These are phyloP conservation scores for Rhinatrema bivittatum DNA, from an alignment of 2,797 vertebrate species.

Conservation along the genomic window DNA sequence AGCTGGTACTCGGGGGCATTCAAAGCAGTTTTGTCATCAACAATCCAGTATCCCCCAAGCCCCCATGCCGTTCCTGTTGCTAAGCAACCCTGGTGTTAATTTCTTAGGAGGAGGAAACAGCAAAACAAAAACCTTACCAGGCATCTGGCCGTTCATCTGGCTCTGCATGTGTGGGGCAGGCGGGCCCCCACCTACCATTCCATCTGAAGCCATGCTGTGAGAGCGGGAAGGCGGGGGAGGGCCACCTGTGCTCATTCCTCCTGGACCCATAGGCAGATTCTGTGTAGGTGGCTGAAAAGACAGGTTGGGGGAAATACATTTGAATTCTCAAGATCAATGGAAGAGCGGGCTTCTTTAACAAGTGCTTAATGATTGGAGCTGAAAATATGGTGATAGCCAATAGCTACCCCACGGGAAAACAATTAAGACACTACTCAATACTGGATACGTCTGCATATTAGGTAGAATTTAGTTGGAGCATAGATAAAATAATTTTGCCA, in stretches of 20 bases:
- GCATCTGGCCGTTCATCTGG: slow-evolving; percentile 99
- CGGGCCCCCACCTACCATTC: slow-evolving; percentile 86
- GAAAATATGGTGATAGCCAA: no score
- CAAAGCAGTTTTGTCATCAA: slow-evolving; percentile 76
- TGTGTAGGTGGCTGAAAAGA: slow-evolving; percentile 88
- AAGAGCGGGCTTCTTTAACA: no score
- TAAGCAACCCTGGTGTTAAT: slow-evolving; percentile 83
- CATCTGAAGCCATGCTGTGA: slow-evolving; percentile 92
- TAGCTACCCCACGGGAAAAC: no score
- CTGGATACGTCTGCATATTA: no score
- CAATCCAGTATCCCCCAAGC: slow-evolving; percentile 75
- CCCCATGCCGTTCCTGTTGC: slow-evolving; percentile 77
- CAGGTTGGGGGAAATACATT: slow-evolving; percentile 53
- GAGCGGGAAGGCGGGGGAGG: slow-evolving; percentile 84
- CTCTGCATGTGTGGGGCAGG: slow-evolving; percentile 94
- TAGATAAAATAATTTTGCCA: no score
- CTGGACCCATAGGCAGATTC: slow-evolving; percentile 95
- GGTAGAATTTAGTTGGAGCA: no score
- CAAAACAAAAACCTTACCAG: slow-evolving; percentile 86
- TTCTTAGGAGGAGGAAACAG: slow-evolving; percentile 66
- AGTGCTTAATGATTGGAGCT: no score
- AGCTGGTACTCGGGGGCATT: slow-evolving; percentile 64
- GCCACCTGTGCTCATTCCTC: slow-evolving; percentile 90
- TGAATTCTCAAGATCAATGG: no score
- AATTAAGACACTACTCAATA: no score